Percentiles rank a stretch among this genome's conserved stretches.
phyloP scores from a whole-genome alignment of 1,140 invertebrate species.

The Ladona fulva region DNA sequence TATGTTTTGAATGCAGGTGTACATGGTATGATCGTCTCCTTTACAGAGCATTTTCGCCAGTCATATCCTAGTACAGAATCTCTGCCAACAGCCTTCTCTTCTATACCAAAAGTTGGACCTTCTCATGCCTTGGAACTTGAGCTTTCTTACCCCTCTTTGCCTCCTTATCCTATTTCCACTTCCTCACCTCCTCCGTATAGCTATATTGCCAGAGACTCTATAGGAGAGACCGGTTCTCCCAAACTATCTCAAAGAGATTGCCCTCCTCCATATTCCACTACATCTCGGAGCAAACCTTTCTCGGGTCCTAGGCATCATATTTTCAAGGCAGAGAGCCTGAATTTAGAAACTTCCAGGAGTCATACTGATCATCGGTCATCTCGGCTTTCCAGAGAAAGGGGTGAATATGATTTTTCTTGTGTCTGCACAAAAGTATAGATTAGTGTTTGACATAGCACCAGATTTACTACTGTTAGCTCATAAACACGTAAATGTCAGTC shows the following conservation, averaged over 20 bases:
- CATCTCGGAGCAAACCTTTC: slow-evolving; percentile 20
- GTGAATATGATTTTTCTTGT: slow-evolving; percentile 18
- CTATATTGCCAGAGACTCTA: slow-evolving; percentile 27
- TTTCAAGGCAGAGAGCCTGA: slow-evolving; percentile 29
- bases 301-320: slow-evolving; percentile 27
- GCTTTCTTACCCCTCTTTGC: slow-evolving; percentile 24
- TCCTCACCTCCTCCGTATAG: slow-evolving; percentile 28
- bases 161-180: slow-evolving; percentile 22
- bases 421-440: slow-evolving; percentile 17
- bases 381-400: slow-evolving; percentile 18
- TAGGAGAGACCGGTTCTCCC: slow-evolving; percentile 13
- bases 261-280: slow-evolving; percentile 20
- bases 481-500: neutral
- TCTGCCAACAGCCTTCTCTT: slow-evolving; percentile 29
- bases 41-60: slow-evolving; percentile 34
- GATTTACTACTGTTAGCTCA: slow-evolving; percentile 14
- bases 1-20: slow-evolving; percentile 18
- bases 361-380: slow-evolving; percentile 14
- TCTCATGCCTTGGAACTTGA: slow-evolving; percentile 17
- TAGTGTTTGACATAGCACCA: slow-evolving; percentile 16
- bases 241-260: slow-evolving; percentile 17
- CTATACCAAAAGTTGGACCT: slow-evolving; percentile 22
- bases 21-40: slow-evolving; percentile 15
- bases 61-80: slow-evolving; percentile 36
- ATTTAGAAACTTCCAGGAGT: slow-evolving; percentile 21